Evolutionary conservation across 2,113 vertebrate species (phyloP), one percentile per base, ranked within the genome.

Genomic region (Oryzias celebensis): DNA sequence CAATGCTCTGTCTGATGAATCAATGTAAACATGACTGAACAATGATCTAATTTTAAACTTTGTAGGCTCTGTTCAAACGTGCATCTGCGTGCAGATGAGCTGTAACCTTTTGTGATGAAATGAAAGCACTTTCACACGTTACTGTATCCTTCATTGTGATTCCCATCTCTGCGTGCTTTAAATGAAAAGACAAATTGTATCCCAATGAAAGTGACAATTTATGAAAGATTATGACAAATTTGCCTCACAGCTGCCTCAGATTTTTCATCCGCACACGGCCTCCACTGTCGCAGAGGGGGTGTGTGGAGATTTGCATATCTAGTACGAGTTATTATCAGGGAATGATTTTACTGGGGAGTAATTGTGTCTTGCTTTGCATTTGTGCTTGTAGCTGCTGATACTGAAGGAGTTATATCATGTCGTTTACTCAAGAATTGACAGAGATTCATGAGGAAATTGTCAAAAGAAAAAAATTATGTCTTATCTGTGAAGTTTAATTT

Each of bases 131-230:
- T 52, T 70, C 5, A 60, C 54, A 41, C 51, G 61, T 76, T 46
- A 64, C 24, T 59, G 58, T 66, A 52, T 62, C 65, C 51, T 46
- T n/a, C 36, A 42, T 53, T 24, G 44, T 58, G 7, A 53, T 57
- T 52, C 59, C 4, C 56, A 62, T 51, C 50, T 76, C 65, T 14
- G 56, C 14, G 45, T 62, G 61, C 68, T 71, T 80, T 62, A 45
- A 71, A 73, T 52, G 61, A 56, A 72, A 66, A 67, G 65, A 71
- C 68, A 61, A 68, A 64, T 63, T 63, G 53, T 42, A 54, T 43
- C 62, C n/a, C 57, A 62, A 70, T 23, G 46, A 66, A 75, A 74
- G 42, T 55, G 43, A 51, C 60, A 68, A 53, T 48, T 75, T 63
- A 65, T 42, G 18, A 58, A 62, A 55, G 15, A 47, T 47, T 62